Conservation (phyloP, 1,140 invertebrate genomes). For the Diorhabda elongata region DNA sequence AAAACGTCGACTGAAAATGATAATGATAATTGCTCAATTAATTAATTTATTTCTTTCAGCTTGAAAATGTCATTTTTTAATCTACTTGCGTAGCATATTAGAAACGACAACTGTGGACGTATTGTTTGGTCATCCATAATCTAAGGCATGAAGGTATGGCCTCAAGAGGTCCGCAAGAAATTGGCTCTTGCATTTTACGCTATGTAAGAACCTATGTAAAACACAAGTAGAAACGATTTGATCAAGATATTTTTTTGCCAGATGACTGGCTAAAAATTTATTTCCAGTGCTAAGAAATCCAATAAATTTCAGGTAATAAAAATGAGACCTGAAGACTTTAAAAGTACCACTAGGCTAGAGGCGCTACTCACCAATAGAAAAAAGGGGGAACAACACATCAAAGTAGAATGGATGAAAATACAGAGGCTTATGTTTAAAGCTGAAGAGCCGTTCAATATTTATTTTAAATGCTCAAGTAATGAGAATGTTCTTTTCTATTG, state of each 20-base stretch:
- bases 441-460: too few relatives aligned
- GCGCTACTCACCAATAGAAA: neutral
- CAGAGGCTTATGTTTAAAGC: too few relatives aligned
- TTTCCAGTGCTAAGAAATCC: neutral
- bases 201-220: conserved; percentile 8
- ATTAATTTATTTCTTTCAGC: too few relatives aligned
- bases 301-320: conserved; percentile 9
- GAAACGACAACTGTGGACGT: too few relatives aligned
- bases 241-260: neutral
- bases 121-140: too few relatives aligned
- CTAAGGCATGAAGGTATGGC: neutral
- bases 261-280: neutral
- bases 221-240: neutral
- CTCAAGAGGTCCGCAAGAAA: neutral
- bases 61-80: too few relatives aligned
- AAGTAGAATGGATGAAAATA: too few relatives aligned
- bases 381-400: neutral
- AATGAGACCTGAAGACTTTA: neutral
- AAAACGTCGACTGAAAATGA: too few relatives aligned
- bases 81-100: too few relatives aligned
- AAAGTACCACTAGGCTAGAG: neutral
- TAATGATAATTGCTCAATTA: too few relatives aligned
- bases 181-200: neutral
- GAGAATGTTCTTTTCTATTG: neutral
- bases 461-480: too few relatives aligned